Percentiles rank a stretch among this genome's conserved stretches.
Evolutionary conservation across 2,888 invertebrate species (phyloP).

Genomic region (Callinectes sapidus): DNA sequence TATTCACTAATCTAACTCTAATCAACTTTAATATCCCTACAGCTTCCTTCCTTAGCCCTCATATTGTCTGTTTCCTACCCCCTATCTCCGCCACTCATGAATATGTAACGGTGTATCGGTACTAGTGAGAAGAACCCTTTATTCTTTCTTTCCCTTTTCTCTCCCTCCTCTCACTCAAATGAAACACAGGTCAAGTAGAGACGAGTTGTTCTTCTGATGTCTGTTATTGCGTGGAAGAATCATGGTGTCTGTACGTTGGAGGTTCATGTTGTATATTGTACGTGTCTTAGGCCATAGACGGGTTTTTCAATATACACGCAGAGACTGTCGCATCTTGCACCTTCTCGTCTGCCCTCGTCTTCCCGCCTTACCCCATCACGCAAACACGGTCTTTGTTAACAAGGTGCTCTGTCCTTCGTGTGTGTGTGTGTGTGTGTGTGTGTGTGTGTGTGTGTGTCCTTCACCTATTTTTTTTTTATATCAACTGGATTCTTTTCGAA

Average conservation of each 20-base stretch:
- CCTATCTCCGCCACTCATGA: neutral
- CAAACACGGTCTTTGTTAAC: neutral
- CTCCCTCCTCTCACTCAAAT: neutral
- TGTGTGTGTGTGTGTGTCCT: neutral
- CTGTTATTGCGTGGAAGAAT: neutral
- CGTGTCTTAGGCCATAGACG: neutral
- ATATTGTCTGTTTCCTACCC: neutral
- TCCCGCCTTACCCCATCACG: neutral
- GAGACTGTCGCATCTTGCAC: too few species aligned
- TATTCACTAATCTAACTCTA: neutral
- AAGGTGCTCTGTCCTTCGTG: neutral
- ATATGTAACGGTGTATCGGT: neutral
- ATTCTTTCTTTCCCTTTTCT: neutral
- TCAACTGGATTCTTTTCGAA: neutral
- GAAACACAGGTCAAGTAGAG: neutral
- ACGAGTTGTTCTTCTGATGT: neutral
- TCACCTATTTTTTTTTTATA: neutral
- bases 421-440: constrained; percentile 14
- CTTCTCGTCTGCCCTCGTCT: too few species aligned
- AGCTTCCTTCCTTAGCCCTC: neutral
- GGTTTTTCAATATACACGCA: neutral
- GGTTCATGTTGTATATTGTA: neutral
- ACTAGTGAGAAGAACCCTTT: neutral
- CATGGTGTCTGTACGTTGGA: neutral
- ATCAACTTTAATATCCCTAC: neutral